Evolutionary conservation across 2,113 vertebrate genomes (phyloP), one percentile per base, ranked within the genome.

Genomic region (human (Homo sapiens)): DNA sequence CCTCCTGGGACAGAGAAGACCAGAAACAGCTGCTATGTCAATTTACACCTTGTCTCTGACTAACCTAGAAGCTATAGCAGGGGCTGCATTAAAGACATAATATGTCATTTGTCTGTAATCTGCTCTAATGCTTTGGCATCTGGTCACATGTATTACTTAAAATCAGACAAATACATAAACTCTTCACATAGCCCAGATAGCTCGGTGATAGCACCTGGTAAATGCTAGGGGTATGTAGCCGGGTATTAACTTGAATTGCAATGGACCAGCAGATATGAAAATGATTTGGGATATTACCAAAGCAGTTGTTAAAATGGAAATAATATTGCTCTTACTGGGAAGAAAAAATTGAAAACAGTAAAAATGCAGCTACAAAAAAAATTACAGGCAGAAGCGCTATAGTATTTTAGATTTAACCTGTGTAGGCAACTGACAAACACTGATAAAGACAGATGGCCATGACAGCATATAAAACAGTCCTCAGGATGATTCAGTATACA

Each of bases 371-470:
- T 84, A 70, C 38, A 66, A 97, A 96, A 96, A 88, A 96, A 85
- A 22, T 1, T 18, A 72, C 0, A 95, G 83, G 40, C 75, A 90
- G 57, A 93, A 97, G 85, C 92, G 94, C 57, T 66, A 40, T 75
- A 96, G 27, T 27, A 0, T 80, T 48, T 96, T 81, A 94, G 66
- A 96, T 91, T 98, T 96, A 94, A 89, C 64, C 75, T 96, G 94
- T 93, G 61, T 83, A 97, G 96, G 95, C 96, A 97, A 94, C 68
- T 97, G 90, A 97, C 97, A 93, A 98, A 64, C 80, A 95, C 94
- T 96, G 90, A 80, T 97, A 86, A 86, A 80, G 96, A 82, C 10
- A 45, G 72, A 93, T 61, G 89, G 70, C 66, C 96, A 32, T 81
- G 90, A 27, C 45, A 76, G 25, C 80, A 89, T 92, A 68, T 94